phyloP scores from a whole-genome alignment of 2,113 vertebrate genomes.

The Daboia siamensis region DNA sequence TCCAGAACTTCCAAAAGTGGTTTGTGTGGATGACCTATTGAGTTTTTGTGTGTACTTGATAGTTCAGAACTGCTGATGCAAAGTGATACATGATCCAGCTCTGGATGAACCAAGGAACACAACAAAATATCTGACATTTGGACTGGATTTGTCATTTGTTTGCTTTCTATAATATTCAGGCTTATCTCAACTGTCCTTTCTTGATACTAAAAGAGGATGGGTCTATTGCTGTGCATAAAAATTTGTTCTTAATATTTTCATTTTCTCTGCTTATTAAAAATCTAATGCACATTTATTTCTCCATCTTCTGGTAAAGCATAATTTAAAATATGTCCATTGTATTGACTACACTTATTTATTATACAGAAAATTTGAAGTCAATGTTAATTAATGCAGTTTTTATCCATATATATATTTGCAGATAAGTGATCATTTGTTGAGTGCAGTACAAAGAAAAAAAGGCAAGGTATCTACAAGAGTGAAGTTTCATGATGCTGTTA shows the following conservation, averaged over 20 bases:
- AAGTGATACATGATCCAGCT: background rate
- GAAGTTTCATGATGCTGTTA: conserved; percentile 62
- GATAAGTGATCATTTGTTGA: conserved; percentile 42
- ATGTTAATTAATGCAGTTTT: background rate
- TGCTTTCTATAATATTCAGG: background rate
- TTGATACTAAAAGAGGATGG: background rate
- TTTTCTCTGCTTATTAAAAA: background rate
- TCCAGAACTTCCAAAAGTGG: background rate
- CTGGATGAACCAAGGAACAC: background rate
- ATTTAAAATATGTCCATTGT: background rate
- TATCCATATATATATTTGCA: conserved; percentile 41
- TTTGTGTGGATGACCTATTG: background rate
- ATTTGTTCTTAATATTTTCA: background rate
- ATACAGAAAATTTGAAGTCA: background rate
- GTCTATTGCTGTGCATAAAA: background rate
- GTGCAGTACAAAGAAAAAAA: conserved; percentile 40
- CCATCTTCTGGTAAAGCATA: background rate
- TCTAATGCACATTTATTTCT: background rate
- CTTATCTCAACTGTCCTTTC: background rate
- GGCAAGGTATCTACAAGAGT: conserved; percentile 56
- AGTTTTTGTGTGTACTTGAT: background rate
- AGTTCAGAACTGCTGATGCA: background rate
- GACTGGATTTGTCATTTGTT: background rate
- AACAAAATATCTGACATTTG: background rate
- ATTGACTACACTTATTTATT: background rate